Conservation (phyloP, 2,888 invertebrate genomes). For the Dolichopus griseipennis region DNA sequence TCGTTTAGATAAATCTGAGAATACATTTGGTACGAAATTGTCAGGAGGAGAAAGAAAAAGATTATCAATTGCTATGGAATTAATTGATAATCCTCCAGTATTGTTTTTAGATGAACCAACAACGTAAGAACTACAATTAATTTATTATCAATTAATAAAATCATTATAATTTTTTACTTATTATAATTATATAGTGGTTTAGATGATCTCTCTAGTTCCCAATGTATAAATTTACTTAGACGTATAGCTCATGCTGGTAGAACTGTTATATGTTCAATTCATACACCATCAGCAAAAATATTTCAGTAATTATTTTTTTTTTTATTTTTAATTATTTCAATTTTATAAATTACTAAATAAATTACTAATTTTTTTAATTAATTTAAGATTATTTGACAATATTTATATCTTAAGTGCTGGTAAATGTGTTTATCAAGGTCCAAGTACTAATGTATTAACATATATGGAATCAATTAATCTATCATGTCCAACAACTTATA, state of each 20-base stretch:
- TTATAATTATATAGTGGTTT: constrained; percentile 59
- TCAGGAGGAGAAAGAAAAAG: constrained; percentile 92
- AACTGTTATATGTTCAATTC: constrained; percentile 88
- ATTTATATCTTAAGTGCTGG: constrained; percentile 84
- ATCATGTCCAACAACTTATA: constrained; percentile 84
- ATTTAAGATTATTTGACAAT: constrained; percentile 65
- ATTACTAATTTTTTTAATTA: not conserved
- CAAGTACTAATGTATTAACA: constrained; percentile 67
- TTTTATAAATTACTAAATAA: too few species aligned
- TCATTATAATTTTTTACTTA: constrained; percentile 8
- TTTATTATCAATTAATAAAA: constrained; percentile 2
- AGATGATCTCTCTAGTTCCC: constrained; percentile 82
- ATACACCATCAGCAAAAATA: constrained; percentile 89
- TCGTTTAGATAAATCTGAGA: constrained; percentile 60
- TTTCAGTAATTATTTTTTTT: constrained; percentile 50
- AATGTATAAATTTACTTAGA: constrained; percentile 78
- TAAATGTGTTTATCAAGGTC: constrained; percentile 82
- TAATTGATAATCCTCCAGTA: constrained; percentile 87
- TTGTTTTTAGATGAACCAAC: constrained; percentile 95
- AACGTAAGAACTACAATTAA: constrained; percentile 54
- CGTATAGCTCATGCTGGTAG: constrained; percentile 75
- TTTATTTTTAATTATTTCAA: too few species aligned
- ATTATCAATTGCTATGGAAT: constrained; percentile 84
- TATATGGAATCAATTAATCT: constrained; percentile 69
- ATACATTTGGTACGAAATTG: constrained; percentile 63